Conservation (phyloP, 2,797 vertebrate species). For the Anolis apletophallus region DNA sequence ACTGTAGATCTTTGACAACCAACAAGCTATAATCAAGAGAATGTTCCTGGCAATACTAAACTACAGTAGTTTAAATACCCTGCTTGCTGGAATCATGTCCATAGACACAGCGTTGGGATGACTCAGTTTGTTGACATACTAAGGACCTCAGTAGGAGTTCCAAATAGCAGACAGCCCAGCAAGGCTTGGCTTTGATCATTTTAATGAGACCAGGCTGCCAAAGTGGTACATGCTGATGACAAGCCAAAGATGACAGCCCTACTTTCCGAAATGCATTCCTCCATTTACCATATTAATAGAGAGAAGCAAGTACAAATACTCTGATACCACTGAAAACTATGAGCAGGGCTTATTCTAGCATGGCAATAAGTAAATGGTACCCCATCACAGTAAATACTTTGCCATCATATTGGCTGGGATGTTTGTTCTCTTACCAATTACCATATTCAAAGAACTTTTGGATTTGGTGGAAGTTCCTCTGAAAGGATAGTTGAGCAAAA, state of each 20-base stretch:
- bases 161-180: conserved; percentile 5
- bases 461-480: neutral
- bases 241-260: neutral
- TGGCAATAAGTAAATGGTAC: neutral
- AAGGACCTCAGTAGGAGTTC: neutral
- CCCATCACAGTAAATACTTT: neutral
- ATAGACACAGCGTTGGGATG: neutral
- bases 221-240: neutral
- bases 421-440: too few relatives aligned
- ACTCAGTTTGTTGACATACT: neutral
- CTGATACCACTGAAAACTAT: neutral
- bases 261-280: neutral
- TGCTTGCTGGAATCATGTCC: neutral
- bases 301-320: neutral
- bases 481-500: neutral
- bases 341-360: neutral
- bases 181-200: conserved; percentile 5
- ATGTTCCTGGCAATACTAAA: neutral
- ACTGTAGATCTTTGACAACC: neutral
- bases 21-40: neutral
- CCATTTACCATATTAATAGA: neutral
- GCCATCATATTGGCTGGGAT: neutral
- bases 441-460: neutral
- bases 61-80: neutral
- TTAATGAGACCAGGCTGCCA: conserved; percentile 2